phyloP scores from a whole-genome alignment of 2,888 invertebrate species.

The Drosophila siamana region DNA sequence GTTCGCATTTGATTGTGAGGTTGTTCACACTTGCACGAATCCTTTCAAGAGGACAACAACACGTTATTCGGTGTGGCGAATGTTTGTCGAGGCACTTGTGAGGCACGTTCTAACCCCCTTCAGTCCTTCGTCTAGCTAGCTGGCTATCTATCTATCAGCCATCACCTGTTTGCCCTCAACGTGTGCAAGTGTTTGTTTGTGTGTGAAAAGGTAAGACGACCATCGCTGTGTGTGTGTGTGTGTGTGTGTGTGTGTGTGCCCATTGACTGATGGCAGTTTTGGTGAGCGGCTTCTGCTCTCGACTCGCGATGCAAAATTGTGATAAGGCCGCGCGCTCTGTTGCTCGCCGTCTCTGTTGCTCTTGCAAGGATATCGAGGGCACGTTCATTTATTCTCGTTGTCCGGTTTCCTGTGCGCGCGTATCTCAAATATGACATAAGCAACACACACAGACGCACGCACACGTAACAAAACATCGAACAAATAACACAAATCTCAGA shows the following conservation, averaged over 20 bases:
- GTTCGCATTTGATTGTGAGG: slow-evolving; percentile 64
- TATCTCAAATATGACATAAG: slow-evolving; percentile 56
- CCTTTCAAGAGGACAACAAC: slow-evolving; percentile 39
- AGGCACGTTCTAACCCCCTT: slow-evolving; percentile 43
- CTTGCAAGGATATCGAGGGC: slow-evolving; percentile 59
- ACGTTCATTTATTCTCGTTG: slow-evolving; percentile 63
- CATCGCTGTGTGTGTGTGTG: not conserved
- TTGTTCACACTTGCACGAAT: slow-evolving; percentile 51
- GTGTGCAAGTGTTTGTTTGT: not conserved
- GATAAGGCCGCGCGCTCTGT: slow-evolving; percentile 52
- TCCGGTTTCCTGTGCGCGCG: slow-evolving; percentile 51
- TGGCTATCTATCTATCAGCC: too few relatives aligned
- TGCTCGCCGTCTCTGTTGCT: not conserved
- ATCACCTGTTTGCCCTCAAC: not conserved
- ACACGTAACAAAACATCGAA: slow-evolving; percentile 6
- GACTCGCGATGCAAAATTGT: slow-evolving; percentile 48
- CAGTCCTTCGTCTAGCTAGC: too few relatives aligned
- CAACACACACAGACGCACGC: slow-evolving; percentile 16
- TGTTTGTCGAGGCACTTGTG: slow-evolving; percentile 70
- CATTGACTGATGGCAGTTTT: slow-evolving; percentile 65
- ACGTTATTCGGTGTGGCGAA: slow-evolving; percentile 66
- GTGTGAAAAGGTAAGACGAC: not conserved
- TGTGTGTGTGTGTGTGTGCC: slow-evolving; percentile 41
- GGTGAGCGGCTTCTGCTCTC: slow-evolving; percentile 57
- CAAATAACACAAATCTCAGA: slow-evolving; percentile 33